Base-by-base conservation (phyloP, 2,113 vertebrate genomes). In the Corydoras maculifer region DNA sequence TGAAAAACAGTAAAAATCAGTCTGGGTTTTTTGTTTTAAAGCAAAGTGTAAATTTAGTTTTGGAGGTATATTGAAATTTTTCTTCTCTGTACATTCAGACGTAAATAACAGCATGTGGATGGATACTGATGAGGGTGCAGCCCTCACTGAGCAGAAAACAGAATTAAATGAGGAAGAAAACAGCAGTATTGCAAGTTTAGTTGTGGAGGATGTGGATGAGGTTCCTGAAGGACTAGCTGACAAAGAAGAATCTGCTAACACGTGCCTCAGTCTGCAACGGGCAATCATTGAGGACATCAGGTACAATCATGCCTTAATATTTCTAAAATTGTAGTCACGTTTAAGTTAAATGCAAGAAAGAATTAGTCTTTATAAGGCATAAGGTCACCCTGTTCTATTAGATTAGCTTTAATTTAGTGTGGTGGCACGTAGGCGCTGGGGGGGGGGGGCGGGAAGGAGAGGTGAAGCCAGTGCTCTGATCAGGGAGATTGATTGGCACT, bases 241-340 rank as follows among this genome's bases (percentile, higher is more conserved):
- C 5, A 76, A 76, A 3, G 73, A 65, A 0, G 78, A 80, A 0
- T 14, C 14, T 3, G 8, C 60, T 6, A 3, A 51, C 29, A 13
- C 65, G 76, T 69, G 18, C 62, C 78, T 14, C 70, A 83, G 69
- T 55, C 43, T 15, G 18, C 78, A 84, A 14, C 87, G 70, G 75
- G 69, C 62, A 9, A 6, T 91, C 30, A 81, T 91, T 7, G 86
- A 90, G 30, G 86, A 90, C 75, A 91, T 91, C 84, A 88, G 90
- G 90, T 91, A 35, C 9, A 65, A 58, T 9, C 8, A 18, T 48
- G n/a, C 31, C 29, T 5, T 43, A 43, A 43, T 43, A 43, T 43
- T 43, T 43, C 35, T 43, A 0, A 43, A 43, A 43, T 43, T 43
- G 35, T 43, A 43, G 35, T 5, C 35, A 43, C 4, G 35, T 43